A percentile compares a stretch with the other conserved stretches of the same genome.
These are phyloP conservation scores for Acrobasis consociella DNA, from an alignment of 2,888 invertebrate genomes.

Conservation along the genomic window DNA sequence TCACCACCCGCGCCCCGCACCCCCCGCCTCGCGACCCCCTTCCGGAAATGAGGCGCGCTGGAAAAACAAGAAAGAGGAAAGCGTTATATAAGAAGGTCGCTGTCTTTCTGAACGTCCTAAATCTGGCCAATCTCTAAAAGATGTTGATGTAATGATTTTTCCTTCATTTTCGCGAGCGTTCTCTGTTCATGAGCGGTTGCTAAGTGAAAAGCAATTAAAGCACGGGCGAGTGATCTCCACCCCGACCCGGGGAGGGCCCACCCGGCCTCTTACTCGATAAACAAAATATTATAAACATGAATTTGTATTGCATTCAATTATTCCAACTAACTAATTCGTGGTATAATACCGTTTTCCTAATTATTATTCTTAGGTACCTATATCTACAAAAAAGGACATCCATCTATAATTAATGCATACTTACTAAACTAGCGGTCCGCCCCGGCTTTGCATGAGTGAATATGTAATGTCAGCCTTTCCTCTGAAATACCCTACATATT, in stretches of 20 bases:
- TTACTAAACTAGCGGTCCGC: no score
- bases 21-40: slow-evolving; percentile 65
- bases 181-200: slow-evolving; percentile 81
- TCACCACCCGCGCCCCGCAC: slow-evolving; percentile 71
- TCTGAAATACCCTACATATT: no score
- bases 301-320: slow-evolving; percentile 44
- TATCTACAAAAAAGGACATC: no score
- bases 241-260: slow-evolving; percentile 44
- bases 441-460: no score
- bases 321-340: slow-evolving; percentile 20
- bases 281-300: slow-evolving; percentile 62
- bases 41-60: slow-evolving; percentile 81
- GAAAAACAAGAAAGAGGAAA: slow-evolving; percentile 81
- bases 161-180: slow-evolving; percentile 77
- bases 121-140: slow-evolving; percentile 81
- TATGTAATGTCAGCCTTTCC: no score
- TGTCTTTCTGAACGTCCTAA: slow-evolving; percentile 75
- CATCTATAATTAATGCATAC: no score
- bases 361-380: no score
- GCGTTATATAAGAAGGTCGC: slow-evolving; percentile 75
- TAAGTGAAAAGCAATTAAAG: slow-evolving; percentile 83
- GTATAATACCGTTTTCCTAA: neutral
- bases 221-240: slow-evolving; percentile 82
- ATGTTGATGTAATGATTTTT: slow-evolving; percentile 83
- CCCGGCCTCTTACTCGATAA: slow-evolving; percentile 61